phyloP scores from a whole-genome alignment of 2,113 vertebrate species.

The Hymenochirus boettgeri region DNA sequence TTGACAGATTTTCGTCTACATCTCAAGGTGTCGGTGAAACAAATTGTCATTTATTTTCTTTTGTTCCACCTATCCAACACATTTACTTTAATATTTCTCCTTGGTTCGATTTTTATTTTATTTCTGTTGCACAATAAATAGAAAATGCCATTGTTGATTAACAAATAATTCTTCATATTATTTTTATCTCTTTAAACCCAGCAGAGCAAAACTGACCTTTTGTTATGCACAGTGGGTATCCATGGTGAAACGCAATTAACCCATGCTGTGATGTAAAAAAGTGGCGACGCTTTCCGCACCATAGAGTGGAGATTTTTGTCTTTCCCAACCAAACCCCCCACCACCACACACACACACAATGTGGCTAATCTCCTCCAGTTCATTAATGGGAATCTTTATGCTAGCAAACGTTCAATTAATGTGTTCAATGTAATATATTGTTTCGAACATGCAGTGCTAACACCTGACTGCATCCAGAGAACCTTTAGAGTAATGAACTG shows the following conservation, averaged over 20 bases:
- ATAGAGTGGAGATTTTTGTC: neutral
- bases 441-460: no score
- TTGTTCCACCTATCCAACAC: neutral
- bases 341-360: no score
- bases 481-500: no score
- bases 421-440: no score
- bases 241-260: neutral
- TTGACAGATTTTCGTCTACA: neutral
- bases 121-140: slow-evolving; percentile 2
- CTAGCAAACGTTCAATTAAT: no score
- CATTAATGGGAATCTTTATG: no score
- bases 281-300: neutral
- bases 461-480: no score
- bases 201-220: slow-evolving; percentile 3
- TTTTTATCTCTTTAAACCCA: neutral
- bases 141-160: slow-evolving; percentile 1
- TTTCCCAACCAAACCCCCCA: no score
- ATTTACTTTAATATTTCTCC: neutral
- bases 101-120: neutral
- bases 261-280: neutral
- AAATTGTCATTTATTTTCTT: slow-evolving; percentile 15
- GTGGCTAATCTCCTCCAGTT: neutral
- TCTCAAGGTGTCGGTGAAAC: neutral
- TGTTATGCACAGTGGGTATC: slow-evolving; percentile 4
- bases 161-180: slow-evolving; percentile 6